Evolutionary conservation across 2,888 invertebrate genomes (phyloP), one percentile per base, ranked within the genome.

Genomic region (Omphaloscelis lunosa): DNA sequence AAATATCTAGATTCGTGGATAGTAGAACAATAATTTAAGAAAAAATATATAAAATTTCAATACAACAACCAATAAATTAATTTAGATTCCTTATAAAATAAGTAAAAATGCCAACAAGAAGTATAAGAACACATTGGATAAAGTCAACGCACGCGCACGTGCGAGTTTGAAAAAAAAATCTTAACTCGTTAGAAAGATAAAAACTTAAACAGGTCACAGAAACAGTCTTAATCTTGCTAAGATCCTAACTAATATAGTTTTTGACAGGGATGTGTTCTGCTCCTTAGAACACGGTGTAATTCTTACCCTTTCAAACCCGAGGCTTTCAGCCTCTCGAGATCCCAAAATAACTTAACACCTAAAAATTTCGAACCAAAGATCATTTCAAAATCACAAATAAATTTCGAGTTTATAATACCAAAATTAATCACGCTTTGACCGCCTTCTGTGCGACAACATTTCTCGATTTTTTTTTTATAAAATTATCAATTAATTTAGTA

Each of bases 161-260:
- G 88, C 84, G 91, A 88, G 88, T 87, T 89, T 90, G 92, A 91
- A 93, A 91, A 92, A 92, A 91, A 93, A 91, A 75, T 91, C 94
- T 93, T 94, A 95, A 95, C 95, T 93, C 92, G 93, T 94, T 94
- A 95, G 95, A 95, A 94, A 95, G 95, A 95, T 95, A 95, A 95
- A 95, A 96, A 95, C 95, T 93, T 94, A 96, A 96, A 97, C 97
- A 97, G 97, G 97, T 97, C 97, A 97, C 97, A 96, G 96, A 96
- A 95, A 97, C 97, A 97, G 97, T 97, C 97, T 97, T 97, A 97
- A 94, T 90, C 96, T 95, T 96, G 95, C 96, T 96, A 96, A 95
- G 93, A 92, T 95, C 96, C 95, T 96, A 96, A 95, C 95, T 96
- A 96, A 93, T 93, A 94, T 94, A 95, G 95, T 95, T 95, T 86